A percentile compares a stretch with the other conserved stretches of the same genome.
phyloP scores from a whole-genome alignment of 2,797 vertebrate genomes.

The Enteromius trimaculatus region DNA sequence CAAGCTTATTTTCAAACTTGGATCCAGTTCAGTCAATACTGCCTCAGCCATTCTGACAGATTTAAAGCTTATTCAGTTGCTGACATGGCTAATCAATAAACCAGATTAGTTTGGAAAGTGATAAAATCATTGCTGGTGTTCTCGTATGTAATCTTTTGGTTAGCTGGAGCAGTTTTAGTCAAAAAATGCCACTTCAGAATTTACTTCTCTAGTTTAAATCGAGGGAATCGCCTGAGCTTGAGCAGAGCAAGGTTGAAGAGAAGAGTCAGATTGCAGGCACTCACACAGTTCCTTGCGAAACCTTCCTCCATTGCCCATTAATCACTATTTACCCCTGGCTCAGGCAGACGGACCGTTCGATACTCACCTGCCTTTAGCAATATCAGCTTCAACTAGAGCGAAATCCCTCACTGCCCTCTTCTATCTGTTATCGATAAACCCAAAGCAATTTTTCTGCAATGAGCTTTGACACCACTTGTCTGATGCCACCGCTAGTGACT shows the following conservation, averaged over 20 bases:
- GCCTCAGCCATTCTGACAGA: neutral
- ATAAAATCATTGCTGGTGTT: neutral
- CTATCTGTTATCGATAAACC: slow-evolving; percentile 39
- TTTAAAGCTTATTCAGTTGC: slow-evolving; percentile 23
- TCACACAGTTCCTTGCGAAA: slow-evolving; percentile 57
- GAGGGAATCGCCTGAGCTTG: neutral
- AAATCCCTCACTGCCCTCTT: slow-evolving; percentile 58
- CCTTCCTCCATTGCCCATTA: slow-evolving; percentile 65
- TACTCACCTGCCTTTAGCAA: slow-evolving; percentile 74
- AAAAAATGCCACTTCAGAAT: neutral
- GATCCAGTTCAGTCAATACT: slow-evolving; percentile 11
- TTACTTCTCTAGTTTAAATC: neutral
- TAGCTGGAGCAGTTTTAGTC: neutral
- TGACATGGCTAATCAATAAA: slow-evolving; percentile 39
- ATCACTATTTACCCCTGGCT: slow-evolving; percentile 72
- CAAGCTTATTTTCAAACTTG: neutral
- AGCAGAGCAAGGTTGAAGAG: slow-evolving; percentile 23
- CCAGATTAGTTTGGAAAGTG: slow-evolving; percentile 22
- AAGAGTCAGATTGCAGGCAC: slow-evolving; percentile 56
- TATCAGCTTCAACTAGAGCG: slow-evolving; percentile 66
- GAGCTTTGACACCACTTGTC: slow-evolving; percentile 13
- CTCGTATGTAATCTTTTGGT: neutral
- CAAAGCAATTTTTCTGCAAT: slow-evolving; percentile 29
- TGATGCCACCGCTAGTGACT: neutral
- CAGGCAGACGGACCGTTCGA: slow-evolving; percentile 64